A percentile compares a stretch with the other conserved stretches of the same genome.
phyloP scores from a whole-genome alignment of 2,113 vertebrate species.

The Seriola aureovittata region DNA sequence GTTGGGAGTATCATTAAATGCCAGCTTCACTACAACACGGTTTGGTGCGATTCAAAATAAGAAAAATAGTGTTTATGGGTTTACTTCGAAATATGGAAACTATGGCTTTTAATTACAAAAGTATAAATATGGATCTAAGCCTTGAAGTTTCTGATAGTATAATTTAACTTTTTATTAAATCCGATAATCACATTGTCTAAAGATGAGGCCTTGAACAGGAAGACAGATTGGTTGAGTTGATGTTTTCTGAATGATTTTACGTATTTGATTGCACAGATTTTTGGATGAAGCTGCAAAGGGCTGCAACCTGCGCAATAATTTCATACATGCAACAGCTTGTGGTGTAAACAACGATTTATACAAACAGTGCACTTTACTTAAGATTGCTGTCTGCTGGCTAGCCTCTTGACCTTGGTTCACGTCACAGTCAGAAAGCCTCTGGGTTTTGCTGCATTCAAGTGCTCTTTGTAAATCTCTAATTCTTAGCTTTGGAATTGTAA shows the following conservation, averaged over 20 bases:
- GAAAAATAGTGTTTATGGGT: background rate
- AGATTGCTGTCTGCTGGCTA: background rate
- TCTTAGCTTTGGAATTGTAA: background rate
- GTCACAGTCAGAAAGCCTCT: constrained; percentile 22
- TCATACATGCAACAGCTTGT: background rate
- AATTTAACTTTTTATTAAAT: background rate
- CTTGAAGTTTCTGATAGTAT: background rate
- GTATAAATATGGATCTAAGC: background rate
- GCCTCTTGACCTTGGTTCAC: background rate
- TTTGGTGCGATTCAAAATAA: background rate
- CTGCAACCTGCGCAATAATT: background rate
- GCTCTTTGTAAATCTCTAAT: background rate
- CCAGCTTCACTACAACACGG: background rate
- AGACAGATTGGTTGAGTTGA: background rate
- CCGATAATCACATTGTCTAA: background rate
- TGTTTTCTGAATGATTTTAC: background rate
- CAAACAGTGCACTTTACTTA: no score
- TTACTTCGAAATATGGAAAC: background rate
- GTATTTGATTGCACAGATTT: background rate
- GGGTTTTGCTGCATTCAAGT: constrained; percentile 48
- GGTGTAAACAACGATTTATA: background rate
- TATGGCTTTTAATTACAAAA: background rate
- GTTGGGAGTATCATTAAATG: background rate
- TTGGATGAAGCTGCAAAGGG: background rate
- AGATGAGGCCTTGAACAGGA: background rate